phyloP scores from a whole-genome alignment of 2,797 vertebrate species.

The Notamacropus eugenii region DNA sequence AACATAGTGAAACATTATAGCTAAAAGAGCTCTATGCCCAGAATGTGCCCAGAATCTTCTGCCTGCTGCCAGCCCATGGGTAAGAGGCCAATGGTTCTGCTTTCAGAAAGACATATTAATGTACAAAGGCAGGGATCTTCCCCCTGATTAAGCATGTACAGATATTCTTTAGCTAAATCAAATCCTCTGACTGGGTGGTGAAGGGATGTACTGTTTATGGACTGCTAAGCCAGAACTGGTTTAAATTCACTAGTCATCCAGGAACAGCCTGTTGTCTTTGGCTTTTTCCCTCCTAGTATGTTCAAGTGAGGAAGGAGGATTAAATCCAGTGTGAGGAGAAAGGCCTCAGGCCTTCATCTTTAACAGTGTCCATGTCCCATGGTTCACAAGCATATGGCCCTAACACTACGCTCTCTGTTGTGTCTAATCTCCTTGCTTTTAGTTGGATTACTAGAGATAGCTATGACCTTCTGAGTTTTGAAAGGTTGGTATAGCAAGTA shows the following conservation, averaged over 20 bases:
- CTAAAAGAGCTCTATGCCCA: not conserved
- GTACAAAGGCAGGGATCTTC: not conserved
- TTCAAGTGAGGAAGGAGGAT: too few relatives aligned
- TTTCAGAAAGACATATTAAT: not conserved
- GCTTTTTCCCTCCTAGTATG: not conserved
- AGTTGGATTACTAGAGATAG: not conserved
- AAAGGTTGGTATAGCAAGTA: too few relatives aligned
- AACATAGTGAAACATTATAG: not conserved
- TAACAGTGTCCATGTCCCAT: not conserved
- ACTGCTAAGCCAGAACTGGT: not conserved
- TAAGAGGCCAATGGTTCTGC: not conserved
- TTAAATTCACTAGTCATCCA: not conserved
- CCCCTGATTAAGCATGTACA: not conserved
- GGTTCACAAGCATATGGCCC: not conserved
- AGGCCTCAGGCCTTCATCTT: not conserved
- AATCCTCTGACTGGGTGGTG: not conserved
- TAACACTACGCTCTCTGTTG: not conserved
- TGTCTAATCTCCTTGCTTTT: not conserved
- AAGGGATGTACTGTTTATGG: not conserved
- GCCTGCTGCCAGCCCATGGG: not conserved
- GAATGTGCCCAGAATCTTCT: not conserved
- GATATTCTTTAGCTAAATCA: not conserved
- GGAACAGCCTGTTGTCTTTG: not conserved
- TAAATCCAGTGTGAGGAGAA: not conserved
- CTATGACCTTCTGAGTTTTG: not conserved